These are phyloP conservation scores for Chrysotoxum bicinctum DNA, from an alignment of 2,888 invertebrate species.

Conservation along the genomic window DNA sequence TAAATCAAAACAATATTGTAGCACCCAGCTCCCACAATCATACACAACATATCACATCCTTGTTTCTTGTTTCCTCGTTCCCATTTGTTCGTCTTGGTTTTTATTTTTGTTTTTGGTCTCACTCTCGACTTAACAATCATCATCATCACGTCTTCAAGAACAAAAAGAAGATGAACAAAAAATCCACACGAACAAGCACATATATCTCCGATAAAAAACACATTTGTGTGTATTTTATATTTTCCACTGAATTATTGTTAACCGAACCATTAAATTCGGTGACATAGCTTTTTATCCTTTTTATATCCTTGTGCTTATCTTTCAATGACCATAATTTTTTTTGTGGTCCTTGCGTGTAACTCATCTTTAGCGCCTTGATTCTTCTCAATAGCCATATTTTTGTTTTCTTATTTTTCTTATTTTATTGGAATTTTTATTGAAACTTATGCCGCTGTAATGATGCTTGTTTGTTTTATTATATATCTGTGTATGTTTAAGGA, in stretches of 20 bases:
- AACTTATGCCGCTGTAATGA: conserved; percentile 36
- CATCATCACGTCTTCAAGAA: conserved; percentile 55
- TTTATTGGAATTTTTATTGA: conserved; percentile 33
- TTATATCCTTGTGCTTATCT: conserved; percentile 71
- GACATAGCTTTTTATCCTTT: conserved; percentile 71
- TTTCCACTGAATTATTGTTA: conserved; percentile 64
- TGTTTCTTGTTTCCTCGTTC: not conserved
- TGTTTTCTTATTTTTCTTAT: not conserved
- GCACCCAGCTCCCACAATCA: conserved; percentile 38
- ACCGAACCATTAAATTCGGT: conserved; percentile 70
- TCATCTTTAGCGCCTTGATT: conserved; percentile 54
- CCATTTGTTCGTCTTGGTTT: not conserved
- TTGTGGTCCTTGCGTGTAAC: conserved; percentile 21
- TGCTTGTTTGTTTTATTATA: conserved; percentile 31
- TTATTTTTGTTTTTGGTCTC: not conserved
- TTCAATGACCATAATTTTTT: conserved; percentile 70
- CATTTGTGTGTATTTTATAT: conserved; percentile 25
- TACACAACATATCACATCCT: conserved; percentile 11
- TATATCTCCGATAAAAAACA: conserved; percentile 10
- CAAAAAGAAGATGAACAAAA: not conserved
- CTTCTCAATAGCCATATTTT: not conserved
- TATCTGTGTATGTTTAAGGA: not conserved
- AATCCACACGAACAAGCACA: conserved; percentile 18
- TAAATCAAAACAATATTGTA: conserved; percentile 70
- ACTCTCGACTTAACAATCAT: conserved; percentile 50